Evolutionary conservation across 1,140 invertebrate species (phyloP).

Genomic region (Episyrphus balteatus): DNA sequence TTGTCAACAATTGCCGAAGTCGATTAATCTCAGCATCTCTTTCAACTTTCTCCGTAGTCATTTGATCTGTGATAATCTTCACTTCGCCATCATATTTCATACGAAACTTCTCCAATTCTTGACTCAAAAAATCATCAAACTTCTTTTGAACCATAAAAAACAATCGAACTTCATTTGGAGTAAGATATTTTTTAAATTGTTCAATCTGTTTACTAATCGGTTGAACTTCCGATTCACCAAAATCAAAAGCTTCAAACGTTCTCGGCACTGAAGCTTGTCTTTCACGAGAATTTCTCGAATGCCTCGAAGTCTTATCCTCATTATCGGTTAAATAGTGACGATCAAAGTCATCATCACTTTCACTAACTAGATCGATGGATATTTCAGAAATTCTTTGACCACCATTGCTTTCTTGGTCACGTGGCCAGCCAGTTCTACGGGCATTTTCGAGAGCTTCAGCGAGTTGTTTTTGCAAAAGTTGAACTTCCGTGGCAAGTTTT

Average conservation of each 20-base stretch:
- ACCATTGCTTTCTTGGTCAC: conserved; percentile 32
- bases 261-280: conserved; percentile 28
- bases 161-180: conserved; percentile 36
- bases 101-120: conserved; percentile 38
- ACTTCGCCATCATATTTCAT: conserved; percentile 39
- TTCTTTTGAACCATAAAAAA: conserved; percentile 39
- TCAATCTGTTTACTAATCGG: conserved; percentile 35
- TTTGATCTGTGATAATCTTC: conserved; percentile 37
- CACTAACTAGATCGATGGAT: conserved; percentile 33
- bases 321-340: conserved; percentile 23
- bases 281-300: conserved; percentile 18
- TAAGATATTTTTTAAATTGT: conserved; percentile 33
- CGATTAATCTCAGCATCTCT: conserved; percentile 21
- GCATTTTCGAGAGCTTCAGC: conserved; percentile 39
- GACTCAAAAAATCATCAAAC: conserved; percentile 39
- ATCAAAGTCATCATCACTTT: conserved; percentile 31
- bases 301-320: conserved; percentile 18
- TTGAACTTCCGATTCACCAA: conserved; percentile 22
- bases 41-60: conserved; percentile 19
- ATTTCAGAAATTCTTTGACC: conserved; percentile 30
- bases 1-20: conserved; percentile 37
- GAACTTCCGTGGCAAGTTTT: conserved; percentile 48
- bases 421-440: conserved; percentile 29
- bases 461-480: conserved; percentile 45
- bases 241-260: not conserved